Base-by-base conservation (phyloP, 2,113 vertebrate genomes). In the Geococcyx californianus region DNA sequence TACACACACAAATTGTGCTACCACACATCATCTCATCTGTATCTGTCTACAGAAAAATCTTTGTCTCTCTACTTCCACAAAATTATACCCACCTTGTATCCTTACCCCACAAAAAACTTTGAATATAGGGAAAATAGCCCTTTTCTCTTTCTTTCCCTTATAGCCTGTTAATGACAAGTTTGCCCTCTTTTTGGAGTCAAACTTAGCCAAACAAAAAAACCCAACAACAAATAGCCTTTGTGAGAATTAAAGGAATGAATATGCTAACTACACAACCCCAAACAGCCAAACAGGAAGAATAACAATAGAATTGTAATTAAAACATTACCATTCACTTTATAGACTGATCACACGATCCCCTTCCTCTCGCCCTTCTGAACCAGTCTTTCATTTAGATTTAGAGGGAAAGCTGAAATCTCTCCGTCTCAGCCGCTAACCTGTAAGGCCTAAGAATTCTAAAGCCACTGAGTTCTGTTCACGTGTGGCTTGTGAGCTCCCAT, bases 291-390 rank as follows among this genome's bases (percentile, higher is more conserved):
- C 29, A 90, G 47, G 66, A 90, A 90, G 56, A 96, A 92, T 82
- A 86, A 92, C 64, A 96, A 94, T 54, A 52, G 80, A 92, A 89
- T 58, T 38, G 58, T 72, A 94, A 93, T 94, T 89, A 89, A 93
- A 95, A 80, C 79, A 89, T 89, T 95, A 75, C 52, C 52, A 89
- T 95, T 86, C 72, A 49, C n/a, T 84, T 95, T 84, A 64, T 34
- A 28, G 73, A 84, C 31, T 52, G 51, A 78, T 52, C 70, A 79
- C 31, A 47, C 70, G 63, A 26, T 84, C 63, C 16, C 54, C 28
- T 90, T 83, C 47, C 17, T 42, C 58, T 67, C 49, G 76, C 33
- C 23, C 10, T 52, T 89, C 59, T 47, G 26, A 87, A 38, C 15
- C 13, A 67, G 42, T 42, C 60, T 77, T 92, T 81, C 56, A 60